Percentiles rank a stretch among this genome's conserved stretches.
Conservation (phyloP, 2,797 vertebrate species). For the Setipinna tenuifilis region DNA sequence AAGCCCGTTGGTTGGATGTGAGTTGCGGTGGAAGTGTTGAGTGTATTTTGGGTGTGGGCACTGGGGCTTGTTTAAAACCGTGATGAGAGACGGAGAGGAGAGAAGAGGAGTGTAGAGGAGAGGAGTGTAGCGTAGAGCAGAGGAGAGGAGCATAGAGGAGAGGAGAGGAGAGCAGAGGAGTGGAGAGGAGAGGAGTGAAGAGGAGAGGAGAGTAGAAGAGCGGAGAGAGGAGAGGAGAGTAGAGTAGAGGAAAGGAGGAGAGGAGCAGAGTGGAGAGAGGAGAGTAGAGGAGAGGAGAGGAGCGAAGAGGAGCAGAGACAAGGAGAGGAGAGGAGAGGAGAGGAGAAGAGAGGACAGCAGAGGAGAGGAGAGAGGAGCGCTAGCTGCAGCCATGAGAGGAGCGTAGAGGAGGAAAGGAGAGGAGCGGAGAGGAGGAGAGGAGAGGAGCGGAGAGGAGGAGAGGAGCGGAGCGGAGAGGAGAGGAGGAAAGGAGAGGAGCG, state of each 20-base stretch:
- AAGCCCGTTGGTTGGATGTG: background rate
- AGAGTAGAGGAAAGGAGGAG: background rate
- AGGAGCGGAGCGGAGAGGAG: no score
- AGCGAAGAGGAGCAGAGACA: no score
- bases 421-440: no score
- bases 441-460: no score
- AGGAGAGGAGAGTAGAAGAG: no score
- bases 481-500: no score
- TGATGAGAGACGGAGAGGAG: background rate
- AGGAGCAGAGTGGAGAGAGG: no score
- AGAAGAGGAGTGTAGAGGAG: background rate
- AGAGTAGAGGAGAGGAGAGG: no score
- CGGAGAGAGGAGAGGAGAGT: background rate
- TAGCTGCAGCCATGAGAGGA: no score
- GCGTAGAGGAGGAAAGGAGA: background rate
- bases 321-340: no score
- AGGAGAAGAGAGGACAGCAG: background rate
- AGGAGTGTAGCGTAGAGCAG: background rate
- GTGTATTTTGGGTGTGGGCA: conserved; percentile 2
- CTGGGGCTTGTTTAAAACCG: background rate
- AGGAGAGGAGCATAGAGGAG: background rate
- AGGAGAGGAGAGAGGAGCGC: background rate
- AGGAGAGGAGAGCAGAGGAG: no score
- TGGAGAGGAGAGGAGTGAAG: no score
- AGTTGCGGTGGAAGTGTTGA: background rate